These are phyloP conservation scores for Amphiprion ocellaris DNA, from an alignment of 2,113 vertebrate genomes.

Conservation along the genomic window DNA sequence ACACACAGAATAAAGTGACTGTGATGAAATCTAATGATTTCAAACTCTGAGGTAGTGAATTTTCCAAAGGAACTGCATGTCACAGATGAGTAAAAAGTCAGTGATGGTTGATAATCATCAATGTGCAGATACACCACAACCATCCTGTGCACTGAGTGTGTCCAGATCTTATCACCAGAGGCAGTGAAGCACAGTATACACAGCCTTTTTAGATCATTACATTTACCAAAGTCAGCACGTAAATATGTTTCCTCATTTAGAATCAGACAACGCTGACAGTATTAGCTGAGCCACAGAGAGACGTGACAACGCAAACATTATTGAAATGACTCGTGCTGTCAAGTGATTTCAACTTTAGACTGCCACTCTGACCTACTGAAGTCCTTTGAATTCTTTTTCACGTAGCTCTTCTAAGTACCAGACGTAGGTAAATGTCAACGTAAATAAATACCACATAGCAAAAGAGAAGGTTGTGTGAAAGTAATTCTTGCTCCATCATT, in stretches of 20 bases:
- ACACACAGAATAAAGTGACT: too few relatives aligned
- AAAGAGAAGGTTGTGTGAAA: conserved; percentile 16
- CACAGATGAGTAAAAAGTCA: too few relatives aligned
- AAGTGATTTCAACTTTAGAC: too few relatives aligned
- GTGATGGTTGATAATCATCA: conserved; percentile 1
- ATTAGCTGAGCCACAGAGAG: not conserved
- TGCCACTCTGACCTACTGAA: too few relatives aligned
- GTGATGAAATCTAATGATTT: too few relatives aligned
- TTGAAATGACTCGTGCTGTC: too few relatives aligned
- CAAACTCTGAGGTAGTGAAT: too few relatives aligned
- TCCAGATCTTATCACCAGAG: conserved; percentile 3
- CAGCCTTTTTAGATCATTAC: not conserved
- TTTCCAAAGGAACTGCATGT: too few relatives aligned
- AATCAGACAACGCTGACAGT: not conserved
- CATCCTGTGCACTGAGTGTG: not conserved
- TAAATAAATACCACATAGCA: not conserved
- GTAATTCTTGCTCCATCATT: not conserved
- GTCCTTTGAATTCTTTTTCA: too few relatives aligned
- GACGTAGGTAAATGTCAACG: too few relatives aligned
- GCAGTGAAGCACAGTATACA: not conserved
- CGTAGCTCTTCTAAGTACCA: too few relatives aligned
- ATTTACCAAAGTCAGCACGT: not conserved
- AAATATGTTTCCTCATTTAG: not conserved
- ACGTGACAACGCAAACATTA: too few relatives aligned
- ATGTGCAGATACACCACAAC: not conserved